Evolutionary conservation across 30 jellyfish, hydroid and myxozoan genomes (phyloP).

Genomic region (Turritopsis dohrnii): DNA sequence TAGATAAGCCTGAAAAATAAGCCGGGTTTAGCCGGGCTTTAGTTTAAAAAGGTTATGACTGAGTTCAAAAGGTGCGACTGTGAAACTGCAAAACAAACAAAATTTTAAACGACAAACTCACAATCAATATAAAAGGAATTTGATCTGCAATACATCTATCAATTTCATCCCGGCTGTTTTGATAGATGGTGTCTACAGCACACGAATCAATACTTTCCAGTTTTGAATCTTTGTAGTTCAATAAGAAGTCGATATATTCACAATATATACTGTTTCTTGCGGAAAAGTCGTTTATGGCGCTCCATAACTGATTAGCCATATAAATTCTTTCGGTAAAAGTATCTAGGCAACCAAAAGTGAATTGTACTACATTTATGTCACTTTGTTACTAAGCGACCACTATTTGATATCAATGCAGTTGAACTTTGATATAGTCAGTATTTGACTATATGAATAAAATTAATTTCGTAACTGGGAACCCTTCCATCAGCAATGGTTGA

Average conservation of each 20-base stretch:
- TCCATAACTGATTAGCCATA: background rate
- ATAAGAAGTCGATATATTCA: constrained; percentile 3
- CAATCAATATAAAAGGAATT: constrained; percentile 7
- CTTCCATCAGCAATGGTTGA: background rate
- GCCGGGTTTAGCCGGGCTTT: background rate
- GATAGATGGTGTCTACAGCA: background rate
- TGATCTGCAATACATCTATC: background rate
- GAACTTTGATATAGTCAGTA: no score
- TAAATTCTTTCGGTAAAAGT: constrained; percentile 5
- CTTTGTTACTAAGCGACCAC: background rate
- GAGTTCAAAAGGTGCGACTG: no score
- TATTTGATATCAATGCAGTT: no score
- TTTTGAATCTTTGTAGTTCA: background rate
- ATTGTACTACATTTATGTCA: background rate
- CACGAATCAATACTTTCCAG: background rate
- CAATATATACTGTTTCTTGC: background rate
- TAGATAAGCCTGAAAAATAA: constrained; percentile 29
- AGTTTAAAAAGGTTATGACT: background rate
- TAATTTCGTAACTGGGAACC: no score
- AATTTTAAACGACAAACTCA: background rate
- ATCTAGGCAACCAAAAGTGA: background rate
- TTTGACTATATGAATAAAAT: no score
- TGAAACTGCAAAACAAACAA: no score
- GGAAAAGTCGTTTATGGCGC: background rate
- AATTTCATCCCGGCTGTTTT: background rate